Conservation (phyloP, 2,888 invertebrate genomes). For the Schizotus pectinicornis region DNA sequence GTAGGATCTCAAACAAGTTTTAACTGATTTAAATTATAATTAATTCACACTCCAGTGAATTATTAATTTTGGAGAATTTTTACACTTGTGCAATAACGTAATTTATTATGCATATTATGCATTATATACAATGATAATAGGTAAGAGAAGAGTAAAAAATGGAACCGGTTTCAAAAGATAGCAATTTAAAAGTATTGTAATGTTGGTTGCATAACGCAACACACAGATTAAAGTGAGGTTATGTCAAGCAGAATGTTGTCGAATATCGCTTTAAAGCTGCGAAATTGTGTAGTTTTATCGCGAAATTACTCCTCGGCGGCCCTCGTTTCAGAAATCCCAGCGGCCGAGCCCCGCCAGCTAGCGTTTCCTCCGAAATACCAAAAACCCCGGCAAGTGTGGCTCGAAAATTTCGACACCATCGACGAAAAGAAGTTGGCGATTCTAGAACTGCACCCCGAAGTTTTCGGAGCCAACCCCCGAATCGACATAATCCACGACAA, state of each 20-base stretch:
- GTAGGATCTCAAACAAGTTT: too few relatives aligned
- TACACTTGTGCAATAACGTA: too few relatives aligned
- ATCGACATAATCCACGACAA: constrained; percentile 88
- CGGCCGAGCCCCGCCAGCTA: constrained; percentile 56
- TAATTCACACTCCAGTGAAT: too few relatives aligned
- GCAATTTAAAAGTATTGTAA: too few relatives aligned
- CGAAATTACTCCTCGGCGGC: not conserved
- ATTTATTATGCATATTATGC: too few relatives aligned
- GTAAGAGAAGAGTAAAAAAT: too few relatives aligned
- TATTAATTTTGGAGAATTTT: too few relatives aligned
- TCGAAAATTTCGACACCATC: constrained; percentile 80
- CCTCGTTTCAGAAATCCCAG: not conserved
- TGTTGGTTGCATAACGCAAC: too few relatives aligned
- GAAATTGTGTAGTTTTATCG: not conserved
- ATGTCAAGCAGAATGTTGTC: not conserved
- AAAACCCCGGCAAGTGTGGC: constrained; percentile 81
- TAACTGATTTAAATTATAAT: too few relatives aligned
- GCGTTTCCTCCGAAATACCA: constrained; percentile 63
- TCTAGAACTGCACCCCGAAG: constrained; percentile 86
- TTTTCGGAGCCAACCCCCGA: constrained; percentile 84
- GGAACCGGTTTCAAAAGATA: too few relatives aligned
- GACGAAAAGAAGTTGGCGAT: constrained; percentile 82
- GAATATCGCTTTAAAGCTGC: not conserved
- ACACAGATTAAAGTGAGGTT: too few relatives aligned
- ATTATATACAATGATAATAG: too few relatives aligned